These are phyloP conservation scores for Anoplolepis gracilipes DNA, from an alignment of 1,140 invertebrate species.

Conservation along the genomic window DNA sequence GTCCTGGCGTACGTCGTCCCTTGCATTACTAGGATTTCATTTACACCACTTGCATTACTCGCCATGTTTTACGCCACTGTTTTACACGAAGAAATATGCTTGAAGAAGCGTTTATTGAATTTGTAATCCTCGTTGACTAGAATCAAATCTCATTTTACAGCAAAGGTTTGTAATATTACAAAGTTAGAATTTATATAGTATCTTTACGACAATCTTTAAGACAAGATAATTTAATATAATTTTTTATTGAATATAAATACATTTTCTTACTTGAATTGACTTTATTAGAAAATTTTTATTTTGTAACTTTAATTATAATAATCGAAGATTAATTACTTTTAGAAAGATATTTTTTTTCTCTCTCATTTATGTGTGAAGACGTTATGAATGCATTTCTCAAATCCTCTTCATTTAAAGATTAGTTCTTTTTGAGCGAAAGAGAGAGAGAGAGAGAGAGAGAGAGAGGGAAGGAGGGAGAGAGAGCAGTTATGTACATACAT, in stretches of 20 bases:
- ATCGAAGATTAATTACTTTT: not conserved
- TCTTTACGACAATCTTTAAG: no score
- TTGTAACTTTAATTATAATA: not conserved
- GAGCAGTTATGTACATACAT: not conserved
- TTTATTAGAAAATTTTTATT: not conserved
- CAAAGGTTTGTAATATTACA: no score
- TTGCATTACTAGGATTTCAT: not conserved
- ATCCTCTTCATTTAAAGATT: not conserved
- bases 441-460: no score
- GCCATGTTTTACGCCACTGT: no score
- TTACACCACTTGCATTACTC: constrained; percentile 16
- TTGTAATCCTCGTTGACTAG: not conserved
- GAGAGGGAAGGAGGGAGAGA: no score
- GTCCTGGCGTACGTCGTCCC: no score
- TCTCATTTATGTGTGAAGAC: not conserved
- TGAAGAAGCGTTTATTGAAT: no score
- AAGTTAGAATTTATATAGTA: no score
- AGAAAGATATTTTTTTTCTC: not conserved
- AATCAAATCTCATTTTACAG: not conserved
- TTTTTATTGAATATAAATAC: no score
- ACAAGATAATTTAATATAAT: no score
- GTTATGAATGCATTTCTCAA: not conserved
- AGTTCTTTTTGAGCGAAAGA: no score
- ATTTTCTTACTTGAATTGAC: not conserved
- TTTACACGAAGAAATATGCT: not conserved